Percentiles rank a stretch among this genome's conserved stretches.
These are phyloP conservation scores for Drosophila carrolli DNA, from an alignment of 1,140 invertebrate genomes.

Conservation along the genomic window DNA sequence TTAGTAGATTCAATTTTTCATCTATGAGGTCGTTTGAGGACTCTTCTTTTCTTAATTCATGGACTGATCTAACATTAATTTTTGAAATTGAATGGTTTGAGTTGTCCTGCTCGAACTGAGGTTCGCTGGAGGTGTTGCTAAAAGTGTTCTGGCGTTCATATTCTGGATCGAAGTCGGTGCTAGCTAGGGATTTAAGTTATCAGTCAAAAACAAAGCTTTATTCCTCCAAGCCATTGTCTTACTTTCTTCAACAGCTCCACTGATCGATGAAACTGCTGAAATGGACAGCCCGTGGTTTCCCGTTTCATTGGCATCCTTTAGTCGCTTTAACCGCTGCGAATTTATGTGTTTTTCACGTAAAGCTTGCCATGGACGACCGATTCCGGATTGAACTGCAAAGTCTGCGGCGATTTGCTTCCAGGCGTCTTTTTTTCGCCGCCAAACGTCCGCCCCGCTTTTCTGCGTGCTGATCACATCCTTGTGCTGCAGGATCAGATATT, in stretches of 20 bases:
- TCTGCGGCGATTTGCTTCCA: slow-evolving; percentile 8
- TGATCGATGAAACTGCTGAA: background rate
- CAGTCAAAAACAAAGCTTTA: too few relatives aligned
- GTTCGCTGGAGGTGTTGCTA: background rate
- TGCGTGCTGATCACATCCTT: background rate
- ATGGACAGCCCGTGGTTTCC: background rate
- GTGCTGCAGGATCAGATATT: background rate
- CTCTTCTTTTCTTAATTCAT: background rate
- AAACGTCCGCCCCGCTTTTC: slow-evolving; percentile 2
- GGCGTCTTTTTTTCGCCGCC: background rate
- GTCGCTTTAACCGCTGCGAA: background rate
- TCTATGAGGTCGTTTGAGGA: background rate
- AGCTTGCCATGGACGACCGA: background rate
- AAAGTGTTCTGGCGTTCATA: background rate
- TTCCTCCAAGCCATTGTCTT: background rate
- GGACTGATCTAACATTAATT: background rate
- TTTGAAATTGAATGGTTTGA: background rate
- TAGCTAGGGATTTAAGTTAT: background rate
- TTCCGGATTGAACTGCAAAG: background rate
- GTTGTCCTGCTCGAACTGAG: too few relatives aligned
- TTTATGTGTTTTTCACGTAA: slow-evolving; percentile 12
- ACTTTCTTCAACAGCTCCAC: slow-evolving; percentile 1
- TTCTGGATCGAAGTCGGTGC: background rate
- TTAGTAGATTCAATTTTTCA: slow-evolving; percentile 4
- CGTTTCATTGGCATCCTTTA: background rate